Percentiles rank a stretch among this genome's conserved stretches.
These are phyloP conservation scores for Zaprionus tsacasi DNA, from an alignment of 1,140 invertebrate species.

Conservation along the genomic window DNA sequence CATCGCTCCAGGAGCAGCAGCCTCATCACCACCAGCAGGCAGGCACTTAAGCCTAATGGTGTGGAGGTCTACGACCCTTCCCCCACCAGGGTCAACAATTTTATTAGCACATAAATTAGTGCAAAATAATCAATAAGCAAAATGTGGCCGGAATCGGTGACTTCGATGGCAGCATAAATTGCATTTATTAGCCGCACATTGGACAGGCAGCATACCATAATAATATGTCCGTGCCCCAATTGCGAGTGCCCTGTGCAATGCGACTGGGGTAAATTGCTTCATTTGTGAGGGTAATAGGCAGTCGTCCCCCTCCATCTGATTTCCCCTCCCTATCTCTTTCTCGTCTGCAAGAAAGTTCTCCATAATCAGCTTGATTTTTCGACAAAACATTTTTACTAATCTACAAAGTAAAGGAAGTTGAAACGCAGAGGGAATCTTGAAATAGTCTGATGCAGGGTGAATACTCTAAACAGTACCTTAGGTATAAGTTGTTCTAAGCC, in stretches of 20 bases:
- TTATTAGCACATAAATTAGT: constrained; percentile 81
- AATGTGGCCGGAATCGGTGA: constrained; percentile 62
- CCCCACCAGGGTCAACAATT: constrained; percentile 66
- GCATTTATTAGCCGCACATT: constrained; percentile 70
- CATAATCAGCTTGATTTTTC: background rate
- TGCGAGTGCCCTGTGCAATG: background rate
- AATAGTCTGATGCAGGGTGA: background rate
- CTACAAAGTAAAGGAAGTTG: background rate
- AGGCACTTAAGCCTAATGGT: constrained; percentile 78
- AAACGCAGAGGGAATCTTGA: background rate
- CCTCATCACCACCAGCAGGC: constrained; percentile 27
- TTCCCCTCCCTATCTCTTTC: background rate
- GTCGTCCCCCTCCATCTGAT: background rate
- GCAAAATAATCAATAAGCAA: constrained; percentile 79
- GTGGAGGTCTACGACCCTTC: constrained; percentile 46
- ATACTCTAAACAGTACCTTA: background rate
- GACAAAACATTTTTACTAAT: background rate
- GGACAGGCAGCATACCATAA: constrained; percentile 3
- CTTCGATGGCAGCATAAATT: constrained; percentile 59
- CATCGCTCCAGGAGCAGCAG: constrained; percentile 54
- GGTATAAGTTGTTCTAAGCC: too few relatives aligned
- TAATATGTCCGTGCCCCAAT: background rate
- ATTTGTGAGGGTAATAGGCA: background rate
- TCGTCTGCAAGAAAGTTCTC: background rate
- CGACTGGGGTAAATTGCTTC: background rate